Evolutionary conservation across 2,888 invertebrate species (phyloP), one percentile per base, ranked within the genome.

Genomic region (Pandemis heparana): DNA sequence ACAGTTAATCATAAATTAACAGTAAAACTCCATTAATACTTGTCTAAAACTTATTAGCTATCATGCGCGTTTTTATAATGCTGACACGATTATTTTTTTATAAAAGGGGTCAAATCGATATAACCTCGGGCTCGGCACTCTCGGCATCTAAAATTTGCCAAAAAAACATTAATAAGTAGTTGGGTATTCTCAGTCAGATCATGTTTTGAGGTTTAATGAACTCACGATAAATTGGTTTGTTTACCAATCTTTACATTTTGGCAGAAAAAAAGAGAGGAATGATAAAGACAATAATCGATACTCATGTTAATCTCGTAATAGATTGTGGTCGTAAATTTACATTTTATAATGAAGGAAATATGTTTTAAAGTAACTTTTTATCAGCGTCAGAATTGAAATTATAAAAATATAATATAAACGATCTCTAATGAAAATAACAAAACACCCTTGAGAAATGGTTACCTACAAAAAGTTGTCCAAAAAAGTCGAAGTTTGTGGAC

Each of bases 171-270:
- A 66, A 41, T 53, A 53, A 41, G 53, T 41, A 66, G 39, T 39
- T 53, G 23, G 18, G 2, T 32, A 32, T 32, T 23, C 18, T 39
- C 43, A 63, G 18, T 43, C 12, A 63, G 43, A 63, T 46, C 10
- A 12, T 8, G 53, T 18, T 12, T 46, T 48, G 38, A 51, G 48
- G 69, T 61, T 69, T 62, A 51, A 51, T 69, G 69, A 69, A 62
- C 69, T 69, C n/a, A 1, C 18, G 9, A 51, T 48, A 41, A 69
- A 69, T 69, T 51, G 61, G 61, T 69, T 69, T 69, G 69, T 69
- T 69, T 61, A 69, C 51, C 7, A 61, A 51, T 41, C 7, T 18
- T 39, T 53, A 18, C 7, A 8, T 56, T 41, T 23, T 14, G 66
- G 41, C 56, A 56, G 1, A 51, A 14, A 38, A 51, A 51, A 65